phyloP scores from a whole-genome alignment of 2,797 vertebrate species.

The Clarias pachynema region DNA sequence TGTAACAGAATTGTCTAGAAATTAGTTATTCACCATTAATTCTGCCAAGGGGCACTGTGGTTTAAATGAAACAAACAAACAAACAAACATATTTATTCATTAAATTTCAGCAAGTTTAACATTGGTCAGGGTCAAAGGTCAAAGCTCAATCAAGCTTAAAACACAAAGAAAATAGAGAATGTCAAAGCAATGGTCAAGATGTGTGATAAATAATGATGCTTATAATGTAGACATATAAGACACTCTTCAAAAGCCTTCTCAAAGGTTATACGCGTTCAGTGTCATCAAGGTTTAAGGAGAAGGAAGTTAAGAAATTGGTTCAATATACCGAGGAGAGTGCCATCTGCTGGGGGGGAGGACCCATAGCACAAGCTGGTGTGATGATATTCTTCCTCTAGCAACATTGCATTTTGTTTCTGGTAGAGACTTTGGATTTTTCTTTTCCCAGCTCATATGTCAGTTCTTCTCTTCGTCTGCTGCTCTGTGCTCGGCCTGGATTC shows the following conservation, averaged over 20 bases:
- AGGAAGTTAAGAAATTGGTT: neutral
- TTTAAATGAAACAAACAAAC: neutral
- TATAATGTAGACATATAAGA: too few species aligned
- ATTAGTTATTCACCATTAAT: too few species aligned
- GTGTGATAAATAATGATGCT: neutral
- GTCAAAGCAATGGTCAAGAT: too few species aligned
- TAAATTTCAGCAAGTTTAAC: neutral
- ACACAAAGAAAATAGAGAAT: neutral
- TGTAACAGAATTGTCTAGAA: too few species aligned
- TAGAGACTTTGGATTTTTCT: neutral
- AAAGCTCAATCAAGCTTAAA: neutral
- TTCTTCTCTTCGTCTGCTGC: neutral
- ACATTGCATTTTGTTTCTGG: neutral
- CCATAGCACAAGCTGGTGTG: too few species aligned
- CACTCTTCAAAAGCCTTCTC: neutral
- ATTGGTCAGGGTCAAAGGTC: neutral
- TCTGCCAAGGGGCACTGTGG: neutral
- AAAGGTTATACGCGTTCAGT: neutral
- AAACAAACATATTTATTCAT: neutral
- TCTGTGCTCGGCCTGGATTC: constrained; percentile 4
- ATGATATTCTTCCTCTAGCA: neutral
- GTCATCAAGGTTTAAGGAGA: neutral
- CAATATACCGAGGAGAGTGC: neutral
- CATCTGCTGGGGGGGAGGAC: neutral
- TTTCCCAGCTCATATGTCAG: neutral